Evolutionary conservation across 2,888 invertebrate genomes (phyloP).

Genomic region (Phasia obesa): DNA sequence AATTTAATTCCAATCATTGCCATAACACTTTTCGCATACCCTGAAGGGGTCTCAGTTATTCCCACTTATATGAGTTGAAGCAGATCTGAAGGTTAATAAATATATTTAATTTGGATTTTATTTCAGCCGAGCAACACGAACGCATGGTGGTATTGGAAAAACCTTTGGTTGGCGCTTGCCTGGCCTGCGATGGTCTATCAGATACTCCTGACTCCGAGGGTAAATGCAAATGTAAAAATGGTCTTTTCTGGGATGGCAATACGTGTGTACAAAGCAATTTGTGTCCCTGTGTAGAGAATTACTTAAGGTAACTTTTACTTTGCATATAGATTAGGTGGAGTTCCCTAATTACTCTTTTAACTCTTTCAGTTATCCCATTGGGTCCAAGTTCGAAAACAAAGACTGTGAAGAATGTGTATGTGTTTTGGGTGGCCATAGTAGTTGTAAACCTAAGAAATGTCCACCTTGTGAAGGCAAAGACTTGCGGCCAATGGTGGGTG

Average conservation of each 20-base stretch:
- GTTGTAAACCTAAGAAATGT: slow-evolving; percentile 88
- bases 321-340: neutral
- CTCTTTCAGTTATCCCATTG: slow-evolving; percentile 88
- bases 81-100: neutral
- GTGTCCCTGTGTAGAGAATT: slow-evolving; percentile 90
- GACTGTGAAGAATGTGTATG: slow-evolving; percentile 92
- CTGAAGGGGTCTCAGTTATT: too few relatives aligned
- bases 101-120: too few relatives aligned
- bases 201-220: slow-evolving; percentile 68
- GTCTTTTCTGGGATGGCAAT: slow-evolving; percentile 88
- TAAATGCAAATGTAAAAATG: slow-evolving; percentile 84
- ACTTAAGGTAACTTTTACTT: slow-evolving; percentile 83
- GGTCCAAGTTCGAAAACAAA: slow-evolving; percentile 87
- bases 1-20: too few relatives aligned
- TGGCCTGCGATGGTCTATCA: slow-evolving; percentile 83
- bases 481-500: slow-evolving; percentile 84
- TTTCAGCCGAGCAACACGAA: slow-evolving; percentile 76
- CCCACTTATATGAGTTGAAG: neutral
- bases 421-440: slow-evolving; percentile 87
- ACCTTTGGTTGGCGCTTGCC: slow-evolving; percentile 82
- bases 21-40: too few relatives aligned
- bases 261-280: slow-evolving; percentile 87
- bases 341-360: neutral
- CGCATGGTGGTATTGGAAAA: slow-evolving; percentile 66
- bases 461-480: slow-evolving; percentile 84